phyloP scores from a whole-genome alignment of 2,797 vertebrate species.

The Cirrhinus molitorella region DNA sequence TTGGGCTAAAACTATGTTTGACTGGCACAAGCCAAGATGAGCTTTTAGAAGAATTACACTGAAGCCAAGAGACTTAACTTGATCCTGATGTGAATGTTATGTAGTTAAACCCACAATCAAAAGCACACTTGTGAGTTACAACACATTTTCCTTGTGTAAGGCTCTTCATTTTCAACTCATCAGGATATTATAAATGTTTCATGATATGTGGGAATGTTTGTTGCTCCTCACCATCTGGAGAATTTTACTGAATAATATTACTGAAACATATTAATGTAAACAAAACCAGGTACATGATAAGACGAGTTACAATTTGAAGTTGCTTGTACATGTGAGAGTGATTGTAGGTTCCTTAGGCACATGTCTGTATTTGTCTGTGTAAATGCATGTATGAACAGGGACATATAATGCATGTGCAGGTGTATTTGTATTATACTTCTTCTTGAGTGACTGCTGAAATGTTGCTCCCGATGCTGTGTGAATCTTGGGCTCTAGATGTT shows the following conservation, averaged over 20 bases:
- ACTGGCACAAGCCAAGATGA: conserved; percentile 53
- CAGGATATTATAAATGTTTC: conserved; percentile 5
- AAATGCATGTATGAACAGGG: background rate
- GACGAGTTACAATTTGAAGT: background rate
- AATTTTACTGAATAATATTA: background rate
- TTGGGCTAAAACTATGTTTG: conserved; percentile 59
- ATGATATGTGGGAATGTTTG: background rate
- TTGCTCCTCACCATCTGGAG: background rate
- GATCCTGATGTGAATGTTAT: conserved; percentile 66
- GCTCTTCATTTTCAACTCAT: conserved; percentile 17
- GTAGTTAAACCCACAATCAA: conserved; percentile 49
- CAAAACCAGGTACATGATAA: background rate
- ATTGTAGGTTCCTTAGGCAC: background rate
- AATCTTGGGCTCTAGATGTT: background rate
- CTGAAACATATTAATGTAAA: background rate
- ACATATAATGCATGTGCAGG: background rate
- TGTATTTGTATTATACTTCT: background rate
- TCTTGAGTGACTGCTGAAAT: background rate
- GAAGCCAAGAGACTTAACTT: conserved; percentile 62
- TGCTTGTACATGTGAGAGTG: conserved; percentile 1
- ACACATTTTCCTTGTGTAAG: conserved; percentile 33
- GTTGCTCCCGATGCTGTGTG: background rate
- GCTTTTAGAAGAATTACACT: conserved; percentile 51
- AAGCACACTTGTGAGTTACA: conserved; percentile 42
- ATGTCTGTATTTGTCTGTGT: background rate